These are phyloP conservation scores for Physocephala rufipes DNA, from an alignment of 2,888 invertebrate genomes.

Conservation along the genomic window DNA sequence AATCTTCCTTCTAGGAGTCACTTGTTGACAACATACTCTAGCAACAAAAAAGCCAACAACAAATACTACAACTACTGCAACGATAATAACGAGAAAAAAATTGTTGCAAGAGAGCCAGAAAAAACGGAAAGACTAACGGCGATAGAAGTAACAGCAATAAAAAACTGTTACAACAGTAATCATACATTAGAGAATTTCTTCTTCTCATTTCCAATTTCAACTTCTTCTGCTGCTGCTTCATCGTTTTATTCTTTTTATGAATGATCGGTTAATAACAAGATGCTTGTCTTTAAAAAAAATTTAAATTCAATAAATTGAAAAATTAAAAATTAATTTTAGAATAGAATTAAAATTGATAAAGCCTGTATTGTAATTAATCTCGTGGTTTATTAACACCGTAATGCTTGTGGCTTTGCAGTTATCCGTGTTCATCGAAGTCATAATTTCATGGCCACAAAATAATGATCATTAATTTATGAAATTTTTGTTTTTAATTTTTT, in stretches of 20 bases:
- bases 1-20: constrained; percentile 25
- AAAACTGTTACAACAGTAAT: not conserved
- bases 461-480: too few species aligned
- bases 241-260: not conserved
- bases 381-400: too few species aligned
- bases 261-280: not conserved
- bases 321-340: too few species aligned
- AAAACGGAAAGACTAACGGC: not conserved
- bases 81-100: not conserved
- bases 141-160: not conserved
- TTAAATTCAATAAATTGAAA: too few species aligned
- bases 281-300: too few species aligned
- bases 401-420: too few species aligned
- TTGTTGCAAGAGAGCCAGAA: constrained; percentile 17
- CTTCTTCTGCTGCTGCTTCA: not conserved
- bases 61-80: not conserved
- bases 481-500: too few species aligned
- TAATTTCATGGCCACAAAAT: too few species aligned
- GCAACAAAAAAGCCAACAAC: constrained; percentile 1
- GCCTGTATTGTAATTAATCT: too few species aligned
- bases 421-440: too few species aligned
- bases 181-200: not conserved
- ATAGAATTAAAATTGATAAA: too few species aligned
- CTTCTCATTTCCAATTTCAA: not conserved
- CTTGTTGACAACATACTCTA: constrained; percentile 18